phyloP scores from a whole-genome alignment of 2,888 invertebrate species.

The Drosophila mettleri region DNA sequence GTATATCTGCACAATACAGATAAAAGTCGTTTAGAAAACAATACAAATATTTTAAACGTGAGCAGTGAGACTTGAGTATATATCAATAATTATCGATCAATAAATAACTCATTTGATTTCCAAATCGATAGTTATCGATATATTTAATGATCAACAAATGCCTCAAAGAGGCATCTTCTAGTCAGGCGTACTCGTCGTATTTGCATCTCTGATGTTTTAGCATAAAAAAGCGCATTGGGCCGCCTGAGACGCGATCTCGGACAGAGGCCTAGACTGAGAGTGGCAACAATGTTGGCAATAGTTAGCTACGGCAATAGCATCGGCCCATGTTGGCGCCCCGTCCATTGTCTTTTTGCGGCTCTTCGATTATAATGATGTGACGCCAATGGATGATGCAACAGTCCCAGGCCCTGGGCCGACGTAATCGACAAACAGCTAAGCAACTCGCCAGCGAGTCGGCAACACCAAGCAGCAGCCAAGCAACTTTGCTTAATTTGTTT shows the following conservation, averaged over 20 bases:
- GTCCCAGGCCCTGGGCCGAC: conserved; percentile 56
- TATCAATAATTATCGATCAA: neutral
- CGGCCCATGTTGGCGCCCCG: conserved; percentile 25
- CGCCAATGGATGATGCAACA: conserved; percentile 66
- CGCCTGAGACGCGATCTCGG: conserved; percentile 30
- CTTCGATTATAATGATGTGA: conserved; percentile 75
- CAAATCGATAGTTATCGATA: neutral
- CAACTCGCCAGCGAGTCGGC: conserved; percentile 17
- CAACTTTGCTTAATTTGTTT: conserved; percentile 68
- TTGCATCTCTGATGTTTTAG: conserved; percentile 15
- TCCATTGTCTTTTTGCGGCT: conserved; percentile 52
- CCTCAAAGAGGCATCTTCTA: neutral
- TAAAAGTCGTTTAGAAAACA: neutral
- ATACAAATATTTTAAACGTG: too few relatives aligned
- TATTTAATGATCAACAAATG: neutral
- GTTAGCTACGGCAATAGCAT: conserved; percentile 6
- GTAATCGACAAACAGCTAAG: conserved; percentile 55
- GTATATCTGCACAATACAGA: neutral
- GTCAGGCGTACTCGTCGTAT: neutral
- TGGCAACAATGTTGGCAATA: conserved; percentile 31
- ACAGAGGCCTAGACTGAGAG: conserved; percentile 17
- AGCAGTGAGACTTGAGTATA: neutral
- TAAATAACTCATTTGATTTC: neutral
- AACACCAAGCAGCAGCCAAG: conserved; percentile 30
- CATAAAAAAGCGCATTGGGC: conserved; percentile 41